Base-by-base conservation (phyloP, 2,888 invertebrate species). In the Cheilosia soror region DNA sequence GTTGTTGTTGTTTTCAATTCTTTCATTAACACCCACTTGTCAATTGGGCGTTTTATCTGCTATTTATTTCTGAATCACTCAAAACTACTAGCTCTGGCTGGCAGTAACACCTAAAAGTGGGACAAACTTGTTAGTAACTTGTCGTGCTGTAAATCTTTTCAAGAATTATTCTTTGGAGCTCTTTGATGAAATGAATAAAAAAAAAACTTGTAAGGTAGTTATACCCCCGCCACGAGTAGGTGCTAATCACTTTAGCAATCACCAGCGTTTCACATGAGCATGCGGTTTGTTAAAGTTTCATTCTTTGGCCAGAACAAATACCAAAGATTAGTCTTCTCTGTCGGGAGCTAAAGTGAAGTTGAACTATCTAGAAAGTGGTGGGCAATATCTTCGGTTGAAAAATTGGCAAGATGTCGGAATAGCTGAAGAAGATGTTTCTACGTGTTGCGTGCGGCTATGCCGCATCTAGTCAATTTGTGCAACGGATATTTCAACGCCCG, bases 331-430 rank as follows among this genome's bases (percentile, higher is more conserved):
- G 84, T 71, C 66, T 42, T 53, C 13, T 55, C 69, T n/a, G 65
- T 33, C 65, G 65, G 33, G 5, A 29, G 75, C 47, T 75, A 31
- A 20, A 60, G 71, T 76, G 47, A 71, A 57, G 77, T 72, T 47
- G 68, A 15, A 53, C 47, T 47, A 7, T 58, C 11, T 33, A 4
- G 42, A 31, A 20, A 31, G 49, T 29, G 11, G 20, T 37, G 11
- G 7, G 65, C n/a, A 31, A 4, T 15, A 15, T n/a, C 6, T 49
- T 85, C 62, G 53, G 68, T 85, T 85, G 85, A 88, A 90, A 88
- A 91, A 88, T 90, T 91, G 91, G 91, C 91, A 91, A 91, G 91
- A 91, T 91, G 91, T 91, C 91, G 91, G 91, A 91, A 91, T 91
- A 91, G 91, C 91, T 91, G 91, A 91, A 71, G 88, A 89, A 89